Percentiles rank a stretch among this genome's conserved stretches.
phyloP scores from a whole-genome alignment of 64 coral and sea anemone species.

The Stichodactyla helianthus region DNA sequence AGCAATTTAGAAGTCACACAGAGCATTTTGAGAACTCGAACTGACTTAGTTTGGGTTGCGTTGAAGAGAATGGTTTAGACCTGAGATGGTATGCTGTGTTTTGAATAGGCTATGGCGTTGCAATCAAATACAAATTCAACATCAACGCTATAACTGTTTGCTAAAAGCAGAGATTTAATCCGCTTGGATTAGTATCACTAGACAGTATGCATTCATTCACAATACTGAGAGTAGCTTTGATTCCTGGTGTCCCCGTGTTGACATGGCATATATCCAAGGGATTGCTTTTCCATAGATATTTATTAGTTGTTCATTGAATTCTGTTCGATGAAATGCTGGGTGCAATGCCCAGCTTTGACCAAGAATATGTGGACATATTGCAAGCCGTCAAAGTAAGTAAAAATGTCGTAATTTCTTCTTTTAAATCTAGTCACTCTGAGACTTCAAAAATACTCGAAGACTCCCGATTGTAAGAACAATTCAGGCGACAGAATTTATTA shows the following conservation, averaged over 20 bases:
- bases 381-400: conserved; percentile 18
- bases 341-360: background rate
- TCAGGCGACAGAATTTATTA: too few species aligned
- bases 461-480: too few species aligned
- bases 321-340: background rate
- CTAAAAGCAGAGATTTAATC: background rate
- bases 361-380: conserved; percentile 9
- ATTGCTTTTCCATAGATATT: background rate
- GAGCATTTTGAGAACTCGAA: too few species aligned
- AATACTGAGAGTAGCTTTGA: background rate
- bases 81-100: background rate
- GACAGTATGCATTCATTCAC: background rate
- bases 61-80: background rate
- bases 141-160: background rate
- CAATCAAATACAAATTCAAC: background rate
- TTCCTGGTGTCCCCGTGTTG: background rate
- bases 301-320: background rate
- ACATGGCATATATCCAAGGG: background rate
- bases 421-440: background rate
- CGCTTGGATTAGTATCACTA: background rate
- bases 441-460: too few species aligned
- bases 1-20: too few species aligned
- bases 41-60: too few species aligned
- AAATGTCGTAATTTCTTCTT: background rate
- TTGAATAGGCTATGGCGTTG: background rate